Evolutionary conservation across 2,797 vertebrate genomes (phyloP), one percentile per base, ranked within the genome.

Genomic region (Aythya fuligula): DNA sequence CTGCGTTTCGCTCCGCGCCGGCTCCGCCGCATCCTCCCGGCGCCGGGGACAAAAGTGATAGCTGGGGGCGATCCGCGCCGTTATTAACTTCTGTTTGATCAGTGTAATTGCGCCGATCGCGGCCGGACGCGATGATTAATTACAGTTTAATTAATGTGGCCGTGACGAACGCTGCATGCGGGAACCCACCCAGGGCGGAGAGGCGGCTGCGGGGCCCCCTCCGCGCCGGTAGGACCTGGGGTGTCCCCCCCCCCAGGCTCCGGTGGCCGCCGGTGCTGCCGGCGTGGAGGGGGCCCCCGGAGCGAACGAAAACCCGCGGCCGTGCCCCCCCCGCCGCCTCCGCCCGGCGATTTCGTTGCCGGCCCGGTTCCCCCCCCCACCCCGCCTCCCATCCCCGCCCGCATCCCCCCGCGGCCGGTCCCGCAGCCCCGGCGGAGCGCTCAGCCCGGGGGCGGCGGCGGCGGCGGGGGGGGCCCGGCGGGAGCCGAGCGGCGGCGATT

Each of bases 71-170:
- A 97, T 97, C 94, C 53, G 96, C 96, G 97, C 98, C 97, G 97
- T 97, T 98, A 98, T 98, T 98, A 98, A 98, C 98, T 98, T 97
- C 97, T 98, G 98, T 98, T 98, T 98, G 98, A 98, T 98, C 98
- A 97, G 97, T 96, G 97, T 98, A 98, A 98, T 98, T 98, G 98
- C 98, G 98, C 98, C 98, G 97, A 98, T 97, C 98, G 98, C 97
- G 97, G 89, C 97, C 96, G 98, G 98, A 98, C 98, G 98, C 96
- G 98, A 98, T 98, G 98, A 98, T 98, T 98, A 98, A 98, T 98
- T 98, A 98, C 98, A 98, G 98, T 98, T 98, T 98, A 98, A 98
- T 98, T 98, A 98, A 98, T 95, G 98, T 97, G 97, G 97, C 98
- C 98, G 97, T 98, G 98, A 98, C 98, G 97, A 97, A 97, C 96